These are phyloP conservation scores for Porites rus DNA, from an alignment of 92 coral and sea anemone species.

Conservation along the genomic window DNA sequence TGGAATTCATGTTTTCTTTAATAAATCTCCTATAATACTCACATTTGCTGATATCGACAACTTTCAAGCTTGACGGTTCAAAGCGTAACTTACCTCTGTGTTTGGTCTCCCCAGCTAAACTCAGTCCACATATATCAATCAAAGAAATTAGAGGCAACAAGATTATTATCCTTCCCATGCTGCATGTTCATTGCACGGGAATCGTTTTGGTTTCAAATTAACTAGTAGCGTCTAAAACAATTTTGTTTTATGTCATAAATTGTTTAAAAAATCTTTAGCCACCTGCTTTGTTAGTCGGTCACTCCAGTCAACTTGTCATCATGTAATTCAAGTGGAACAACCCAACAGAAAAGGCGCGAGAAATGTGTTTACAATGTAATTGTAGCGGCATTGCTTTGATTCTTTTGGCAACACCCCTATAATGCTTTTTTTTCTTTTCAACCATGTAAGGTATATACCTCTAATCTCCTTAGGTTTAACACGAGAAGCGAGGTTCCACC, in stretches of 20 bases:
- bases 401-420: too few relatives aligned
- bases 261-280: not conserved
- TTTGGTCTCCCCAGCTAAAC: not conserved
- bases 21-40: too few relatives aligned
- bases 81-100: not conserved
- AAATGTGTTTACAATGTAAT: too few relatives aligned
- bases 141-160: not conserved
- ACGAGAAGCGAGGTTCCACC: too few relatives aligned
- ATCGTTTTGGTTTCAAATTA: not conserved
- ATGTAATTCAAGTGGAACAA: not conserved
- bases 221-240: not conserved
- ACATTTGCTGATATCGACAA: too few relatives aligned
- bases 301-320: not conserved
- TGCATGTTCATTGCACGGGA: conserved; percentile 19
- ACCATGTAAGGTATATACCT: too few relatives aligned
- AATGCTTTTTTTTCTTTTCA: too few relatives aligned
- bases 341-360: not conserved
- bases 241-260: not conserved
- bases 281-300: not conserved
- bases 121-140: not conserved
- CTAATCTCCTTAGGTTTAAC: too few relatives aligned
- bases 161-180: conserved; percentile 16
- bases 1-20: too few relatives aligned
- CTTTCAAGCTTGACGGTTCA: too few relatives aligned
- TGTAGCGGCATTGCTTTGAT: too few relatives aligned